These are phyloP conservation scores for Strigops habroptila DNA, from an alignment of 2,113 vertebrate species.

Conservation along the genomic window DNA sequence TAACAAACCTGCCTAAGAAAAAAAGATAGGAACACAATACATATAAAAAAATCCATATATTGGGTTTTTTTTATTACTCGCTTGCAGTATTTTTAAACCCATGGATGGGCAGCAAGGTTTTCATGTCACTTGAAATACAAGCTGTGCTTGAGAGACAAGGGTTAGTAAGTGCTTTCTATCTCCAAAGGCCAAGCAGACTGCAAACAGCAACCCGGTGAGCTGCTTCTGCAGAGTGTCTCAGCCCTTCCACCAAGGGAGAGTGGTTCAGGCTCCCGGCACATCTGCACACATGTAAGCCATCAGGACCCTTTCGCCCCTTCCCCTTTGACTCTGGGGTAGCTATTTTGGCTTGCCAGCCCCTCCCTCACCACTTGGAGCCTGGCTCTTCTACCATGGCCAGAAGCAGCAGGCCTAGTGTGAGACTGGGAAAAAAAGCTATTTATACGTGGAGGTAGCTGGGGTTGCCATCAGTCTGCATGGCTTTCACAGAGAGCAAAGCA, in stretches of 20 bases:
- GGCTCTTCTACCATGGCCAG: not conserved
- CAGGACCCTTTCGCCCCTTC: not conserved
- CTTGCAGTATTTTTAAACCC: not conserved
- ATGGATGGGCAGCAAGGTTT: not conserved
- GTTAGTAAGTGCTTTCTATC: not conserved
- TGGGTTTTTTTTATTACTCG: rapidly evolving
- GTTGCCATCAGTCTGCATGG: not conserved
- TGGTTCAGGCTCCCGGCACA: not conserved
- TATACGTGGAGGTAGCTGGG: not conserved
- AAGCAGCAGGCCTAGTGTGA: not conserved
- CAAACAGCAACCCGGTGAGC: rapidly evolving
- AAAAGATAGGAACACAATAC: not conserved
- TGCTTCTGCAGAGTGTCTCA: not conserved
- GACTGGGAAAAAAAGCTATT: not conserved
- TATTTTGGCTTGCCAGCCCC: not conserved
- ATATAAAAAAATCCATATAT: not conserved
- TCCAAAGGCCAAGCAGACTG: not conserved
- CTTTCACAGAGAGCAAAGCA: not conserved
- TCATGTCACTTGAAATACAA: not conserved
- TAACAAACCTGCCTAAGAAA: not conserved
- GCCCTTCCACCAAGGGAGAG: not conserved
- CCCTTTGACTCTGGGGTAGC: not conserved
- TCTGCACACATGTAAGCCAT: not conserved
- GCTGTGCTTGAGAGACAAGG: not conserved
- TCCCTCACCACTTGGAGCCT: rapidly evolving